Base-by-base conservation (phyloP, 2,888 invertebrate genomes). In the Tenthredo notha region DNA sequence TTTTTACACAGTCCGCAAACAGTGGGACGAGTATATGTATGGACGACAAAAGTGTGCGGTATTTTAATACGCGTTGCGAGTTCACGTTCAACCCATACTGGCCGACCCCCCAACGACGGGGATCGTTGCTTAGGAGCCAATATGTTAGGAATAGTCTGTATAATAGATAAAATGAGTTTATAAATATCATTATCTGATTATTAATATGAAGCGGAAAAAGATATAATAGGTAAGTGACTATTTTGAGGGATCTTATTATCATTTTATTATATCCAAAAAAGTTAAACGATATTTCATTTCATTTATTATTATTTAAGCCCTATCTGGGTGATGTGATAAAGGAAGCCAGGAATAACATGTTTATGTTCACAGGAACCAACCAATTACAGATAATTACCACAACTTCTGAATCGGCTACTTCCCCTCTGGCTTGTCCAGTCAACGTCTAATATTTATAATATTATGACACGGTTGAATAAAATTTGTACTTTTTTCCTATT, bases 1-100 rank as follows among this genome's bases (percentile, higher is more conserved):
- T 98, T 98, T 94, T 98, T 98, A 95, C 99, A 99, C 93, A 96
- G 96, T 90, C 98, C 98, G 93, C 99, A 99, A 29, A 99, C 97
- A 0, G 99, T 99, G 84, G 99, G 99, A 80, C 98, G 95, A 75
- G 98, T 99, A 94, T 99, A 99, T 84, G 98, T 97, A 94, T 99
- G 99, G 87, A 99, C 96, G 91, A 98, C 97, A 94, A 99, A 99
- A 6, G 99, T 99, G 94, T 99, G 99, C 54, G 99, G 99, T 91
- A 98, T 97, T 92, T 96, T 96, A 86, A 96, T 91, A 75, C 91
- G 90, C 21, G 90, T 90, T 5, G 96, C 96, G 90, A 96, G 94
- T 91, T 96, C 96, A 89, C 96, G 95, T 91, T 97, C 97, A 87
- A 96, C 94, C 96, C 96, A 96, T 33, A 95, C 94, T 4, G 96